Base-by-base conservation (phyloP, 2,113 vertebrate species). In the Columbina picui region DNA sequence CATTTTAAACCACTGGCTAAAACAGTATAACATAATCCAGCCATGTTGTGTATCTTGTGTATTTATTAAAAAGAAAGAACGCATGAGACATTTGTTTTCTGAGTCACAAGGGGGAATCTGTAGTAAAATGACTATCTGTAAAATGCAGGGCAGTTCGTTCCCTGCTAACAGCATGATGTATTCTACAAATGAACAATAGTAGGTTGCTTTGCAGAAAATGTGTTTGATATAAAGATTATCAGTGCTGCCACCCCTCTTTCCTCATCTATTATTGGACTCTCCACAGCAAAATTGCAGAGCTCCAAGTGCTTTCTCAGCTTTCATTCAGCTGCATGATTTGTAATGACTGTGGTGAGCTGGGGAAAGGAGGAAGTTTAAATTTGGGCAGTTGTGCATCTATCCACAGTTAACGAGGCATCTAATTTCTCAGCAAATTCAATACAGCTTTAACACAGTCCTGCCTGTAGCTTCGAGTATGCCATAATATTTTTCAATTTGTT, bases 191-290 rank as follows among this genome's bases (percentile, higher is more conserved):
- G 87, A 97, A 96, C 93, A 93, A 95, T 36, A 84, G 84, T 65
- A 45, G 84, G 68, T 49, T 52, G 70, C 85, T 95, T 94, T 59
- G 84, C 93, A 92, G 94, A 96, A 97, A 98, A 95, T 82, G 77
- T 93, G 70, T 18, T 86, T 95, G 84, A 93, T 96, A 79, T 71
- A 87, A 96, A 95, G 94, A 97, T 97, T 96, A 96, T 94, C 92
- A 73, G 76, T 71, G 92, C 92, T 93, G 73, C 95, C 94, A 94
- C 90, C 82, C 90, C 80, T 81, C 65, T 89, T 94, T 80, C 89
- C 89, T 89, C 80, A 12, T 94, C 81, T 96, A 76, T 94, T 96
- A 89, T 78, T 80, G 86, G 86, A 90, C 77, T 95, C 88, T 73
- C 77, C 47, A 1, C 92, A 85, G 93, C 84, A 96, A 52, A 96